Conservation (phyloP, 2,888 invertebrate genomes). For the Flexamia atlantica region DNA sequence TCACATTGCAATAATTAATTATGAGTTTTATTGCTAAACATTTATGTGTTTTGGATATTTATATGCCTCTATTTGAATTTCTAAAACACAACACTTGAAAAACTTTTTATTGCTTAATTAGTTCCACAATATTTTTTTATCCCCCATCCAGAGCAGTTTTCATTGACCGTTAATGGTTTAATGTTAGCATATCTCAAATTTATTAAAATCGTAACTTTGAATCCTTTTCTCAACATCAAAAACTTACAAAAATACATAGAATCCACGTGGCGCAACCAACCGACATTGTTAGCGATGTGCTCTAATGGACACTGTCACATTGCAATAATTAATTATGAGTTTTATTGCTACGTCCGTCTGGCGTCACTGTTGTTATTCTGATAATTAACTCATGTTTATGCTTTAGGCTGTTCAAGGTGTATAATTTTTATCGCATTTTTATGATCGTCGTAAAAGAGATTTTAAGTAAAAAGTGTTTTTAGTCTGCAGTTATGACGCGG, state of each 20-base stretch:
- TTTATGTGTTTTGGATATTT: no score
- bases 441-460: not conserved
- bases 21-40: constrained; percentile 18
- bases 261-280: not conserved
- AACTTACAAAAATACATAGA: no score
- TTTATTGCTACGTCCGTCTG: constrained; percentile 11
- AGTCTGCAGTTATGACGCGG: not conserved
- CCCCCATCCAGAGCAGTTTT: no score
- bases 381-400: constrained; percentile 17
- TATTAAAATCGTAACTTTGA: no score
- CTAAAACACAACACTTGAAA: no score
- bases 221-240: no score
- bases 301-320: constrained; percentile 11
- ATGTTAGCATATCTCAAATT: no score
- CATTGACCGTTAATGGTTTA: no score
- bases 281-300: not conserved
- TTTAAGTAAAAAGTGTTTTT: not conserved
- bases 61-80: no score
- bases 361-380: not conserved
- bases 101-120: no score
- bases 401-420: not conserved
- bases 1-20: constrained; percentile 18
- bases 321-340: constrained; percentile 24
- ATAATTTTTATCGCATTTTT: not conserved
- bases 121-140: no score